Evolutionary conservation across 2,797 vertebrate species (phyloP), one percentile per base, ranked within the genome.

Genomic region (Aphelocoma californica): DNA sequence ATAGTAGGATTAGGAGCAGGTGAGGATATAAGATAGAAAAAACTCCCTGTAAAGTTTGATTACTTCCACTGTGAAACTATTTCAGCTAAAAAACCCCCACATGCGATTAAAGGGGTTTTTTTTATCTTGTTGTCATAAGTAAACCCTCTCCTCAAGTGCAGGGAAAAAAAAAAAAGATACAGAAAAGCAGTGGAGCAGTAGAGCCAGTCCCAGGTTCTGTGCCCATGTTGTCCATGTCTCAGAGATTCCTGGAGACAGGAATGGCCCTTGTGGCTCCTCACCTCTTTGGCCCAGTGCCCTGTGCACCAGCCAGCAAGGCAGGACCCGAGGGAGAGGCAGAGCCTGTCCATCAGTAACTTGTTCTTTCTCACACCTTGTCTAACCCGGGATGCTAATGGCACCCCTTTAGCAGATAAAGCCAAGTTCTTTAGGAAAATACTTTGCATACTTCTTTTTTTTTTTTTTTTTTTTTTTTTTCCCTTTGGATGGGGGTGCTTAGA

Each of bases 221-320:
- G 32, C 31, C 9, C 3, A 5, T 16, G 29, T 16, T 70, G 24
- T 38, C 36, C 32, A 2, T 3, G 3, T 60, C 29, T 64, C 58
- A 81, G 38, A 56, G n/a, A 34, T 1, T 34, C 20, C 42, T 57
- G 28, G 65, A 82, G 36, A 24, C 64, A 60, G 34, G 18, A 72
- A 11, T 23, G 16, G 56, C 16, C 10, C 25, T 56, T 44, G 28
- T 17, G 64, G 18, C 31, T 80, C 21, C 18, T 3, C 15, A 60
- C 18, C 8, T 32, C 38, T 36, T 42, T 1, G 0, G 20, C 36
- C 4, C 9, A 0, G 9, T 28, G 19, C 11, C 23, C 19, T 9
- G 4, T 57, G 48, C 71, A 88, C 10, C 74, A 80, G 21, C 14
- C 40, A 65, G 40, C 25, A 60, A 57, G 36, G 36, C 62, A 48